These are phyloP conservation scores for Torymus auratus DNA, from an alignment of 2,888 invertebrate genomes.

Conservation along the genomic window DNA sequence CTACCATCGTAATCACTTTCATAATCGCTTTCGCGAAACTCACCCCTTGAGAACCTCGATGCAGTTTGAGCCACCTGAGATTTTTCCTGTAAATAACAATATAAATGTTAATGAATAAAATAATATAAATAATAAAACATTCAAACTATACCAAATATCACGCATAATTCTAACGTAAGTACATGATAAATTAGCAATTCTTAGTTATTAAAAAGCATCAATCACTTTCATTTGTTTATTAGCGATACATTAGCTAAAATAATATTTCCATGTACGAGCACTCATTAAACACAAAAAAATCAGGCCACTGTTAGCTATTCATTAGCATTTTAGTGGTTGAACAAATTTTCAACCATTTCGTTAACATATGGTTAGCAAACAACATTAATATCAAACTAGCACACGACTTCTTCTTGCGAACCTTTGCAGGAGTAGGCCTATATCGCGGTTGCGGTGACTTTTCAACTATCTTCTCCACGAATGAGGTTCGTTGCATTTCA, in stretches of 20 bases:
- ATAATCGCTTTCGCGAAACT: conserved; percentile 84
- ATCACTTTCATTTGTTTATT: neutral
- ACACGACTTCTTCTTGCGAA: conserved; percentile 66
- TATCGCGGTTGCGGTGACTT: conserved; percentile 66
- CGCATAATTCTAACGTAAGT: neutral
- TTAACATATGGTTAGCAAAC: neutral
- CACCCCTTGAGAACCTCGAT: conserved; percentile 82
- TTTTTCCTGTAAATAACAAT: conserved; percentile 68
- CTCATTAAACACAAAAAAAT: too few species aligned
- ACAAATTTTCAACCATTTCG: neutral
- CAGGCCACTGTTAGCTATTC: too few species aligned
- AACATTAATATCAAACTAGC: conserved; percentile 55
- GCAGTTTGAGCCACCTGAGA: conserved; percentile 80
- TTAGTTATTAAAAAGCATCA: conserved; percentile 8
- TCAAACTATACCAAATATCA: too few species aligned
- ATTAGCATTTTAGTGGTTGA: neutral
- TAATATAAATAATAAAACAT: neutral
- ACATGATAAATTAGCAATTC: neutral
- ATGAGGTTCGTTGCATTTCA: conserved; percentile 69
- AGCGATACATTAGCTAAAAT: conserved; percentile 37
- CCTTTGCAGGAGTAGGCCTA: conserved; percentile 70
- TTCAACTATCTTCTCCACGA: conserved; percentile 69
- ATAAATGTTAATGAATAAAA: neutral
- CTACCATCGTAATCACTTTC: conserved; percentile 85
- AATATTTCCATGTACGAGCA: too few species aligned